Evolutionary conservation across 2,888 invertebrate species (phyloP), one percentile per base, ranked within the genome.

Genomic region (Hydrotaea cyrtoneurina): DNA sequence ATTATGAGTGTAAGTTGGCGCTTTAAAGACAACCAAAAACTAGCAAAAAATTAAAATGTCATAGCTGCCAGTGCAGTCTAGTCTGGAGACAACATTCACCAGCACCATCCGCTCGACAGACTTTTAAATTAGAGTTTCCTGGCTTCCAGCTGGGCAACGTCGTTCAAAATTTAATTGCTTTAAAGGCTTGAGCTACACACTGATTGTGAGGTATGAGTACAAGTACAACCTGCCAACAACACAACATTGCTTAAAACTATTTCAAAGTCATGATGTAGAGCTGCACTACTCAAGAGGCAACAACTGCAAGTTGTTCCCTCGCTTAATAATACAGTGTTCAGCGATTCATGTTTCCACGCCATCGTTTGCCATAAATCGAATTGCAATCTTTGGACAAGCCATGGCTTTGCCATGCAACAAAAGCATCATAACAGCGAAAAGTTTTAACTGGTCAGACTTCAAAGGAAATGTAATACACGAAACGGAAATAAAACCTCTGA

Each of bases 41-140:
- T 7, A 66, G 19, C 62, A 31, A 7, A 31, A 59, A 66, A 19
- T 17, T 13, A 69, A 69, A 66, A 11, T 66, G 4, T 8, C 21
- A 13, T 10, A 64, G 10, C 76, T 77, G 77, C 39, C 64, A 72
- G 81, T 76, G 78, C 69, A 50, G 81, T 78, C 84, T 75, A 62
- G 79, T 76, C 59, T 76, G 53, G 72, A 66, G 79, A 11, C 43
- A 59, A 59, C 39, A 69, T 74, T 62, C 73, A 31, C 78, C 59
- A 53, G 76, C 55, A 8, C 17, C 62, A 72, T 21, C 39, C 17
- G 43, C 31, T 31, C 31, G 21, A 84, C 80, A 83, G 86, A 86
- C 86, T 88, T 85, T 85, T 92, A 91, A 92, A 92, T 92, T 91
- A 92, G 90, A 91, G 89, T 92, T 92, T 92, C 92, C 92, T 92